These are phyloP conservation scores for Australoheros facetus DNA, from an alignment of 2,797 vertebrate genomes.

Conservation along the genomic window DNA sequence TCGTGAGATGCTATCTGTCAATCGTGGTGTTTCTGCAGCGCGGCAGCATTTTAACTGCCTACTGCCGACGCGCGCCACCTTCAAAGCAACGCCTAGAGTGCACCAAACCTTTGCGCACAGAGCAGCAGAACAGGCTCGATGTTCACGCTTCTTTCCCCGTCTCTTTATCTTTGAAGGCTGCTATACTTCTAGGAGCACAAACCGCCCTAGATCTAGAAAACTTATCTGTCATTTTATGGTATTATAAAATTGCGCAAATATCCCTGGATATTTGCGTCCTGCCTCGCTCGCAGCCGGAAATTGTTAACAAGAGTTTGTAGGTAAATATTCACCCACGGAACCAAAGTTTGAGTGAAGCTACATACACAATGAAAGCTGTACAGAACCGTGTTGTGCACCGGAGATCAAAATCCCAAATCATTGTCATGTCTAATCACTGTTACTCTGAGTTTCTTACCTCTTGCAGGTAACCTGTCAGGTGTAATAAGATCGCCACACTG, in stretches of 20 bases:
- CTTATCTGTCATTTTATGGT: slow-evolving; percentile 32
- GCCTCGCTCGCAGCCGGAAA: background rate
- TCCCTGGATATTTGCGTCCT: background rate
- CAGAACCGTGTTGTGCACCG: background rate
- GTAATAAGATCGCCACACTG: slow-evolving; percentile 92
- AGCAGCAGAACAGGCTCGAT: background rate
- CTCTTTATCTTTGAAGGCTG: background rate
- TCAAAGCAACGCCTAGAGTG: slow-evolving; percentile 31
- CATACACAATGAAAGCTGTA: background rate
- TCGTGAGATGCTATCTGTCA: slow-evolving; percentile 27
- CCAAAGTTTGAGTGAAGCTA: background rate
- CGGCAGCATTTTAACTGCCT: slow-evolving; percentile 7
- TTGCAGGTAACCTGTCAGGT: slow-evolving; percentile 92
- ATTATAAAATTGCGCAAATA: slow-evolving; percentile 45
- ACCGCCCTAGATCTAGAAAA: background rate
- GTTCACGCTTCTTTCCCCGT: background rate
- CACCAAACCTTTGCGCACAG: slow-evolving; percentile 9
- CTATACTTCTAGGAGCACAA: background rate
- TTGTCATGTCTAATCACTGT: background rate
- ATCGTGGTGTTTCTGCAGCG: background rate
- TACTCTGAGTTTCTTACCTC: slow-evolving; percentile 71
- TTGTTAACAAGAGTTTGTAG: background rate
- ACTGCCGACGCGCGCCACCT: slow-evolving; percentile 28
- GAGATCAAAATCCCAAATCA: background rate
- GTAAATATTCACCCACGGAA: slow-evolving; percentile 21